Base-by-base conservation (phyloP, 2,113 vertebrate genomes). In the Clarias gariepinus region DNA sequence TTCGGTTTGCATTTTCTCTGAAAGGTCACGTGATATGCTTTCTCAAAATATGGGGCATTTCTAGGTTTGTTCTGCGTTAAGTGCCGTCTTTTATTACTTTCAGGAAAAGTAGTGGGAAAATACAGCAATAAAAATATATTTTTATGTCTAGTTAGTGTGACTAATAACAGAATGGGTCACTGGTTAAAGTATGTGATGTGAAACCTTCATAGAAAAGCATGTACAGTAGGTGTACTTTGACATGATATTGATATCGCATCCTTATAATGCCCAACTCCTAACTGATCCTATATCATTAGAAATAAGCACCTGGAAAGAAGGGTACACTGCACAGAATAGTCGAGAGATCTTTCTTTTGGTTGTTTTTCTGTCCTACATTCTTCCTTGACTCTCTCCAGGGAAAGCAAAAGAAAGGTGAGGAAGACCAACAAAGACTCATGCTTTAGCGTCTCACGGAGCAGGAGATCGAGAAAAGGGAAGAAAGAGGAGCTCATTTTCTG, bases 331-430 rank as follows among this genome's bases (percentile, higher is more conserved):
- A 30, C 10, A 8, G 76, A 60, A 60, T 12, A 74, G 90, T 52
- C 47, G 11, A 71, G 4, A 64, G 83, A 86, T 25, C 1, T 58
- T 28, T 28, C 76, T 47, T 36, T 36, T 36, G 33, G 47, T 47
- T 47, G 47, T 47, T 47, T 47, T 61, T 84, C 81, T 91, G 91
- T 89, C 91, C 91, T 92, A 89, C 90, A 93, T 94, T 93, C 91
- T 92, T 91, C 85, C 84, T 86, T 68, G 85, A 57, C 87, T 13
- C 87, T 92, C 92, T 89, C 93, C 25, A 77, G 91, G 88, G 93
- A 92, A 86, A 85, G 79, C 82, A 80, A 19, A 18, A 84, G 87
- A 33, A 83, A 87, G 92, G 90, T 92, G 92, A 92, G 90, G 90
- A 88, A 87, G 87, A 89, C 86, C 83, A 84, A 77, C 79, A 86